Evolutionary conservation across 2,888 invertebrate genomes (phyloP), one percentile per base, ranked within the genome.

Genomic region (Megamerina dolium): DNA sequence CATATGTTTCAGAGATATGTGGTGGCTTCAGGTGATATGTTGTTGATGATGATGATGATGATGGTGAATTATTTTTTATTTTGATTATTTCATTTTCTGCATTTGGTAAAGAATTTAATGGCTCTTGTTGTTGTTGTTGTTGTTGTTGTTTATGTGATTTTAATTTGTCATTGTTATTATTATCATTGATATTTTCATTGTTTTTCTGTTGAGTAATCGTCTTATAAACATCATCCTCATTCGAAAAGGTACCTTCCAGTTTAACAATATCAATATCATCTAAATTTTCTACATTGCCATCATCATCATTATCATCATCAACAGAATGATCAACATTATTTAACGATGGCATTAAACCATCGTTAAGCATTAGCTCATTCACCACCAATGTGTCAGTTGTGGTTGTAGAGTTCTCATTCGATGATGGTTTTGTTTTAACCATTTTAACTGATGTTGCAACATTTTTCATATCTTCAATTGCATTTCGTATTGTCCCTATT

Each of bases 221-320:
- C 48, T 68, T 66, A 38, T 68, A 68, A n/a, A 67, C 49, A 41
- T 66, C 64, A 43, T 61, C 62, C 31, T 63, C 64, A 8, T 57
- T 57, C 34, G 51, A 50, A 27, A 46, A 48, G n/a, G 51, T 51
- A 33, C 58, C 58, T 34, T 66, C 67, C 42, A 68, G 53, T 53
- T 68, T 67, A 30, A 68, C 60, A 51, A 68, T 68, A 58, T 68
- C 66, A 46, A 68, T 60, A 45, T 66, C 61, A 36, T 65, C 64
- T 17, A 56, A 45, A 46, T 53, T 48, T 29, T 47, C 40, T 6
- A 32, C 30, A 41, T 39, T 46, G 45, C 46, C 52, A 51, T 54
- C 48, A 32, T 52, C 51, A n/a, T 48, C 44, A 20, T 43, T 47
- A 56, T 53, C 29, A 17, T 26, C 30, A 29, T 35, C 37, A 36